These are phyloP conservation scores for Heteromyza rotundicornis DNA, from an alignment of 2,888 invertebrate genomes.

Conservation along the genomic window DNA sequence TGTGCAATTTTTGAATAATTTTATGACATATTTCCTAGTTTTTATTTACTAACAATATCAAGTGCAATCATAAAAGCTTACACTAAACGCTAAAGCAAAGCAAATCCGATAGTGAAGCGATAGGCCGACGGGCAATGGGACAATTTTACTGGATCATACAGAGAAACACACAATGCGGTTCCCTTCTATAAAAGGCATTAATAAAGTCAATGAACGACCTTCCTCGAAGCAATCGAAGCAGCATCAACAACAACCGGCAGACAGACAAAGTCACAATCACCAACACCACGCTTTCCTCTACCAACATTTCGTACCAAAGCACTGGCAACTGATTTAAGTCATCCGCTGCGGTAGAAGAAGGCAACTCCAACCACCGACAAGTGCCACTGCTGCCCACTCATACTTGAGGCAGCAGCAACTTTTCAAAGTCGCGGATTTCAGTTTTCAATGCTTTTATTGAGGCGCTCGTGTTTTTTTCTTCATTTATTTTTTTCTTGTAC, in stretches of 20 bases:
- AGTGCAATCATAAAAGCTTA: too few relatives aligned
- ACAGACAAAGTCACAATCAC: constrained; percentile 20
- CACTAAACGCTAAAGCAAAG: too few relatives aligned
- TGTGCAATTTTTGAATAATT: too few relatives aligned
- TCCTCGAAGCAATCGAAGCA: too few relatives aligned
- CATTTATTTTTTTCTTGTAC: background rate
- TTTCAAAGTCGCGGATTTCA: constrained; percentile 22
- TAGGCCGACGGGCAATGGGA: too few relatives aligned
- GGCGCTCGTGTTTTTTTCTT: too few relatives aligned
- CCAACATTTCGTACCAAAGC: background rate
- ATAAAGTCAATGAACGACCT: constrained; percentile 38
- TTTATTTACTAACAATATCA: too few relatives aligned
- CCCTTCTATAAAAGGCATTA: background rate
- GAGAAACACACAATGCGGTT: background rate
- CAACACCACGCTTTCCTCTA: constrained; percentile 19
- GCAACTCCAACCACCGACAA: constrained; percentile 5
- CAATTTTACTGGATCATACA: too few relatives aligned
- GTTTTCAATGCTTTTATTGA: constrained; percentile 13
- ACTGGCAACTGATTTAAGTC: constrained; percentile 3
- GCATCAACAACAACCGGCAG: constrained; percentile 12
- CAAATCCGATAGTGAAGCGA: too few relatives aligned
- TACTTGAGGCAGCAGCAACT: constrained; percentile 7
- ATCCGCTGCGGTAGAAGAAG: constrained; percentile 7
- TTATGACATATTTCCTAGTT: too few relatives aligned
- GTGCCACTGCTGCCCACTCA: constrained; percentile 22